Percentiles rank a stretch among this genome's conserved stretches.
These are phyloP conservation scores for Anableps anableps DNA, from an alignment of 2,797 vertebrate species.

Conservation along the genomic window DNA sequence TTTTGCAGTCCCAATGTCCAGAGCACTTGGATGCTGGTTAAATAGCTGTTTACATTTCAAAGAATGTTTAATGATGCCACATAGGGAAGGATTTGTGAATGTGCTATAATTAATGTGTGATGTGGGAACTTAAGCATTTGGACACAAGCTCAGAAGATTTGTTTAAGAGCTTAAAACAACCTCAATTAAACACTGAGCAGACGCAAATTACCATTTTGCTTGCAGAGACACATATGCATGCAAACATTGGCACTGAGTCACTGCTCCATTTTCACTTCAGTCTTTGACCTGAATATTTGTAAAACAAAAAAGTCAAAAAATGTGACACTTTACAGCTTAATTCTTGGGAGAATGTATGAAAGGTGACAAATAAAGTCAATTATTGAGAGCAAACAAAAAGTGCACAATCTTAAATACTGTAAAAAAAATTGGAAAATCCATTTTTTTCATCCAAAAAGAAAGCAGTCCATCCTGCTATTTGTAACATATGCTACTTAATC, in stretches of 20 bases:
- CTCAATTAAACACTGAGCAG: conserved; percentile 45
- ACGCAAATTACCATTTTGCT: conserved; percentile 30
- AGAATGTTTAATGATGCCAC: conserved; percentile 55
- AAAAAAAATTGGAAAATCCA: neutral
- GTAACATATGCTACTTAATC: neutral
- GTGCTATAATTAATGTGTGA: conserved; percentile 53
- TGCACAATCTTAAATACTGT: neutral
- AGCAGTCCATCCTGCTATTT: neutral
- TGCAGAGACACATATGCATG: conserved; percentile 15
- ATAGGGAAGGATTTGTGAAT: conserved; percentile 31
- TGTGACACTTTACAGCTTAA: neutral
- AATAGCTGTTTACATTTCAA: conserved; percentile 66
- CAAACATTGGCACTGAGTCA: conserved; percentile 28
- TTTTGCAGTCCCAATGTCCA: conserved; percentile 16
- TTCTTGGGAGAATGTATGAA: neutral
- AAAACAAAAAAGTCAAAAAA: neutral
- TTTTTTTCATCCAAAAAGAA: neutral
- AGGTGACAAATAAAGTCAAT: neutral
- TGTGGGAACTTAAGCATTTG: conserved; percentile 39
- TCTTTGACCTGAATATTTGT: conserved; percentile 10
- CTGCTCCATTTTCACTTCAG: neutral
- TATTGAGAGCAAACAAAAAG: neutral
- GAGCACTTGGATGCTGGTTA: conserved; percentile 39
- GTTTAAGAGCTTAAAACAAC: conserved; percentile 53
- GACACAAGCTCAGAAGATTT: conserved; percentile 48